Evolutionary conservation across 2,113 vertebrate species (phyloP).

Genomic region (Brachypteracias leptosomus): DNA sequence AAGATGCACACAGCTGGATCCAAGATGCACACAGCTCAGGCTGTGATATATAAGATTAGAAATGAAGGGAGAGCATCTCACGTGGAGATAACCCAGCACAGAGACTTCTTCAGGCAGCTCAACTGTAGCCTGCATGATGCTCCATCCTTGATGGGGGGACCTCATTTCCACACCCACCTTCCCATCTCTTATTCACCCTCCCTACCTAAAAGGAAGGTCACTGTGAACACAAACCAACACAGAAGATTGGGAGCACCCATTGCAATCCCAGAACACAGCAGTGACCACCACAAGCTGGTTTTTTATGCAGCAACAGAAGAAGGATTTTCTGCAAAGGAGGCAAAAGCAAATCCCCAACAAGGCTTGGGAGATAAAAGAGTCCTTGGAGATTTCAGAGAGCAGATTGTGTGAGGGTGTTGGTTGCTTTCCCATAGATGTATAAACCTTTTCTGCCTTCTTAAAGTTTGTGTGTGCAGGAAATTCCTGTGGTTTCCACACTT

Average conservation of each 20-base stretch:
- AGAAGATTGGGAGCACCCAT: fast-evolving
- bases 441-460: not conserved
- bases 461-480: not conserved
- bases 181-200: not conserved
- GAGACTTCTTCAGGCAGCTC: not conserved
- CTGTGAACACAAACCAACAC: not conserved
- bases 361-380: not conserved
- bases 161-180: not conserved
- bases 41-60: not conserved
- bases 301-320: not conserved
- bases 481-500: not conserved
- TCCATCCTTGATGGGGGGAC: not conserved
- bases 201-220: not conserved
- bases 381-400: not conserved
- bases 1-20: not conserved
- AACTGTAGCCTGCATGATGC: not conserved
- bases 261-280: not conserved
- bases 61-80: not conserved
- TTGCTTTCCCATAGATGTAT: not conserved
- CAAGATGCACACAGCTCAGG: not conserved
- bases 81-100: not conserved
- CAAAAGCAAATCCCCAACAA: not conserved
- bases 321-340: not conserved
- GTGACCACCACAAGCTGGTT: not conserved
- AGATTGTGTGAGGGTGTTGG: not conserved